Base-by-base conservation (phyloP, 1,140 invertebrate genomes). In the Ips typographus region DNA sequence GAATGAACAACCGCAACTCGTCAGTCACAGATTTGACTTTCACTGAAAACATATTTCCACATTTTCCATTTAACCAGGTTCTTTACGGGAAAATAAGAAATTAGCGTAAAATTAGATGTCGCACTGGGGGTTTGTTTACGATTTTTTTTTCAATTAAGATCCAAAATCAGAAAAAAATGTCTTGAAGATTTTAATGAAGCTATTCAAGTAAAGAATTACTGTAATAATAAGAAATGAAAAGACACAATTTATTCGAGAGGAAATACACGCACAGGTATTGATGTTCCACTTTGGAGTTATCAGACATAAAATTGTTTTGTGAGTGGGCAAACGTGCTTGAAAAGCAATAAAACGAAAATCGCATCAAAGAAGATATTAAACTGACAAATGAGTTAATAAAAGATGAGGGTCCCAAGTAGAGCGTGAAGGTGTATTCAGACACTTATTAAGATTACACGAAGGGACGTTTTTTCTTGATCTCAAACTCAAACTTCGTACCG, bases 361-460 rank as follows among this genome's bases (percentile, higher is more conserved):
- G 43, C 57, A 69, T 73, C 68, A 70, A 65, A 73, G 70, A 55
- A 51, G 65, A 71, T 71, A 74, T 74, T 70, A 74, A 72, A 71
- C 66, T 72, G 72, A 74, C 73, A 74, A 74, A 74, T 72, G 71
- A 72, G 71, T 74, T 74, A 72, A 74, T 74, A 72, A 65, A 73
- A 72, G 68, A 59, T 49, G 56, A 61, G 57, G 60, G 64, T 55
- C 70, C 65, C 65, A 62, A 67, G 53, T 67, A 64, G 63, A 72
- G 65, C 61, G 65, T 68, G 64, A 72, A 72, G 65, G 70, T 72
- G 56, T 70, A 73, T 70, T 72, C 64, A 61, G 58, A 64, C 67
- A 72, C 75, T 75, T 72, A 75, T 73, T 74, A 75, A 75, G 75
- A 75, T 77, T 74, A 63, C 59, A 61, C 59, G 53, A 44, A 59